These are phyloP conservation scores for Exocentrus adspersus DNA, from an alignment of 2,888 invertebrate species.

Conservation along the genomic window DNA sequence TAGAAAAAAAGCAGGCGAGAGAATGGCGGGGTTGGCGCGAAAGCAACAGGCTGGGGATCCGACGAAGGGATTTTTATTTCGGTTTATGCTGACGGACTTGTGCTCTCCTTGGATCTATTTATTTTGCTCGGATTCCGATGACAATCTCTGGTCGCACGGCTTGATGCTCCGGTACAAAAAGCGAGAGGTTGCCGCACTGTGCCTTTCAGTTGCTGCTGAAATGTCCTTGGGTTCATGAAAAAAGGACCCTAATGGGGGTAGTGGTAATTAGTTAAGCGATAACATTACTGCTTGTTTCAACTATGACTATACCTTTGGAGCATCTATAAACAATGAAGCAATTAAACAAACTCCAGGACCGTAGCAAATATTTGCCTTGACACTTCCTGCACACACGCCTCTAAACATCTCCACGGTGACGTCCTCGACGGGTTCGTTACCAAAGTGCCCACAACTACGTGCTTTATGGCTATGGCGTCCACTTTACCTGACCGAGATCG, in stretches of 20 bases:
- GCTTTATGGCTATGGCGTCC: conserved; percentile 54
- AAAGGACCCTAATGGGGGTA: too few species aligned
- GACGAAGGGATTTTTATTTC: conserved; percentile 14
- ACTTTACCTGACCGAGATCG: conserved; percentile 53
- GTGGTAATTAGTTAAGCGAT: too few species aligned
- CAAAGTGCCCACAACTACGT: conserved; percentile 38
- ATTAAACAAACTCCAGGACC: not conserved
- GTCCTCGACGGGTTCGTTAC: conserved; percentile 36
- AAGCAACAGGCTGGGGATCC: conserved; percentile 21
- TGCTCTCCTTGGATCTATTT: conserved; percentile 24
- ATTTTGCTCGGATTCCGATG: conserved; percentile 23
- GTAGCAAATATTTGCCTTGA: conserved; percentile 3
- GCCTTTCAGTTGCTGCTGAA: not conserved
- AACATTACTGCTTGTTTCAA: too few species aligned
- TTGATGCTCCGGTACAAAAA: not conserved
- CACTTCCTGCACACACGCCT: conserved; percentile 11
- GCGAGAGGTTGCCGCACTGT: conserved; percentile 12
- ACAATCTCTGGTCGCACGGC: conserved; percentile 23
- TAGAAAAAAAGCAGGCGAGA: conserved; percentile 33
- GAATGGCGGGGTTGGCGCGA: conserved; percentile 27
- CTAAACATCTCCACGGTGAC: conserved; percentile 30
- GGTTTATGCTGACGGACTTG: conserved; percentile 23
- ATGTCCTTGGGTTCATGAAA: too few species aligned
- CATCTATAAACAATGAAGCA: not conserved
- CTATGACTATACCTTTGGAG: too few species aligned